A percentile compares a stretch with the other conserved stretches of the same genome.
These are phyloP conservation scores for Andrena fulva DNA, from an alignment of 2,888 invertebrate genomes.

Conservation along the genomic window DNA sequence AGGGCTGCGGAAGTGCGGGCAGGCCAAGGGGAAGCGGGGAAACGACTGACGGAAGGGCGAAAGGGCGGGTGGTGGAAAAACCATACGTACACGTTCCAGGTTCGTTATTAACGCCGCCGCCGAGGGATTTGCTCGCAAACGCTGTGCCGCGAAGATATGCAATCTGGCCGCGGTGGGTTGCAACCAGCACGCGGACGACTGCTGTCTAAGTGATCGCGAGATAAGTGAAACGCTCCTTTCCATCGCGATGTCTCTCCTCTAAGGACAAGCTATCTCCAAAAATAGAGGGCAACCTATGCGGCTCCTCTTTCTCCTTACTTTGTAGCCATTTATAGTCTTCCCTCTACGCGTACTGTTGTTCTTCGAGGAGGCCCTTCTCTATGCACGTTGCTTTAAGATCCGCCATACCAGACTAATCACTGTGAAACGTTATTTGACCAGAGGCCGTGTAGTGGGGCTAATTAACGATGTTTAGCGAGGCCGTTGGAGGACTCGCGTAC, in stretches of 20 bases:
- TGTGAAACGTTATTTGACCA: constrained; percentile 54
- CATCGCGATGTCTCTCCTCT: constrained; percentile 51
- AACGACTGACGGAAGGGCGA: constrained; percentile 12
- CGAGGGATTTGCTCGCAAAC: constrained; percentile 71
- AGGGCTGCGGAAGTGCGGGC: background rate
- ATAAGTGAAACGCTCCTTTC: constrained; percentile 72
- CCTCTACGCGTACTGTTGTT: background rate
- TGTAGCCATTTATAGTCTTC: background rate
- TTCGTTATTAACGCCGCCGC: constrained; percentile 73
- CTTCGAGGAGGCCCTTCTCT: background rate
- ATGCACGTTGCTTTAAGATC: background rate
- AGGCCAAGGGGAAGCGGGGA: background rate
- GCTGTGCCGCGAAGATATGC: constrained; percentile 70
- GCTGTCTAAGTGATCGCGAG: constrained; percentile 75
- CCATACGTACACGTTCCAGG: constrained; percentile 69
- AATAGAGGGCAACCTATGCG: background rate
- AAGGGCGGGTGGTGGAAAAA: constrained; percentile 57
- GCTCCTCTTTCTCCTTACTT: background rate
- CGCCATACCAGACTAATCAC: constrained; percentile 41
- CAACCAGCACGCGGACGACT: constrained; percentile 62
- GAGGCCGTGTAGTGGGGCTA: constrained; percentile 57
- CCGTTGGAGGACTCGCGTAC: constrained; percentile 64
- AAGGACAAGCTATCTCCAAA: constrained; percentile 10
- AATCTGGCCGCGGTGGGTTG: constrained; percentile 65
- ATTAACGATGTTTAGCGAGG: constrained; percentile 74